Conservation (phyloP, 1,140 invertebrate genomes). For the Drosophila lini region DNA sequence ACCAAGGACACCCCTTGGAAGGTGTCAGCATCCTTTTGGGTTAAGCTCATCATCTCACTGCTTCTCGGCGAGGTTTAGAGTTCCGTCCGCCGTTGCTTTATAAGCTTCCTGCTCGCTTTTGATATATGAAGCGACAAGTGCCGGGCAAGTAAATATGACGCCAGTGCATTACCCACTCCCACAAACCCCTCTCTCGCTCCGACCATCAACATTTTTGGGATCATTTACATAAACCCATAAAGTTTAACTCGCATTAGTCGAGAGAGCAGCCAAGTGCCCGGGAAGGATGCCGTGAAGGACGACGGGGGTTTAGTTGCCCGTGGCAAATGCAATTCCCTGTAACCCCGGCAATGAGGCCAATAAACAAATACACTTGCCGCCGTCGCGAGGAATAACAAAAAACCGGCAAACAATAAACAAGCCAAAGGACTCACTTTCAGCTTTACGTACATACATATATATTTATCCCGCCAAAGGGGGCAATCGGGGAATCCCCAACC, state of each 20-base stretch:
- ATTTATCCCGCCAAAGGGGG: conserved; percentile 20
- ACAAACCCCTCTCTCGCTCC: too few species aligned
- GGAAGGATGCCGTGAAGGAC: conserved; percentile 36
- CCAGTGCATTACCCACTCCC: conserved; percentile 33
- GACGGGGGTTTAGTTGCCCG: conserved; percentile 64
- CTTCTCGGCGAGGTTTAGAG: conserved; percentile 7
- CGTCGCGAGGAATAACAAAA: conserved; percentile 32
- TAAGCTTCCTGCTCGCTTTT: conserved; percentile 48
- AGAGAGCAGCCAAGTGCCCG: conserved; percentile 62
- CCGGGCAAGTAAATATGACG: conserved; percentile 49
- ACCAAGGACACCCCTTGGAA: background rate
- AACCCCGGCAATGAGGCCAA: conserved; percentile 75
- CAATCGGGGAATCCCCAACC: conserved; percentile 41
- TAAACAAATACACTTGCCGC: conserved; percentile 74
- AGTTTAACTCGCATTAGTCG: conserved; percentile 74
- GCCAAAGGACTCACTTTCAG: conserved; percentile 18
- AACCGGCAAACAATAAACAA: conserved; percentile 49
- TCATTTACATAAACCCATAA: conserved; percentile 79
- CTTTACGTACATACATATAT: conserved; percentile 1
- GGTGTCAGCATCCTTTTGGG: background rate
- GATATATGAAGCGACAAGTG: conserved; percentile 65
- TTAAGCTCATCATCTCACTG: background rate
- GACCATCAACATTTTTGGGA: conserved; percentile 46
- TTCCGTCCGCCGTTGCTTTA: conserved; percentile 19
- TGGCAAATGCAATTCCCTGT: conserved; percentile 76